Conservation (phyloP, 2,113 vertebrate species). For the Coptodon bakossiorum region DNA sequence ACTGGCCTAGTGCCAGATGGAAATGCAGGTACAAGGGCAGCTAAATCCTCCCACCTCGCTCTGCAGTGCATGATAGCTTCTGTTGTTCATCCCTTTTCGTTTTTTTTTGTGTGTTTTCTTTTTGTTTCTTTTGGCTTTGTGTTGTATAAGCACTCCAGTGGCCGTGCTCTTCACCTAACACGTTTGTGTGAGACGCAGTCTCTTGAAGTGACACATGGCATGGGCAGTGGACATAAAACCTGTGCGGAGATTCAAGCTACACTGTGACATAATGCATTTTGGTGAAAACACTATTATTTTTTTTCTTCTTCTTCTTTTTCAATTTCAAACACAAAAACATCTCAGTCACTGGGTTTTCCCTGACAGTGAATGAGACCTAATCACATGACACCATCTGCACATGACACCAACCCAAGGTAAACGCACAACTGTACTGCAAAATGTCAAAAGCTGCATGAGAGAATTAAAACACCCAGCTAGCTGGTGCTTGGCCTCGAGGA, state of each 20-base stretch:
- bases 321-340: conserved; percentile 3
- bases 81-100: not conserved
- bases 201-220: conserved; percentile 14
- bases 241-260: conserved; percentile 45
- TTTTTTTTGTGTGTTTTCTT: not conserved
- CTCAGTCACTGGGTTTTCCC: conserved; percentile 10
- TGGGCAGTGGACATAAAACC: not conserved
- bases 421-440: conserved; percentile 65
- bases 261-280: conserved; percentile 49
- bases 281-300: conserved; percentile 34
- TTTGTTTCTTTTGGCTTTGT: conserved; percentile 55
- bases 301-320: not conserved
- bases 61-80: conserved; percentile 22
- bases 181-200: conserved; percentile 14
- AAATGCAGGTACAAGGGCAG: conserved; percentile 28
- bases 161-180: conserved; percentile 24
- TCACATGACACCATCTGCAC: conserved; percentile 29
- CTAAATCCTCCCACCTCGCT: conserved; percentile 13
- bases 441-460: conserved; percentile 63
- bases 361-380: conserved; percentile 25
- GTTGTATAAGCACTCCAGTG: conserved; percentile 54
- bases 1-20: conserved; percentile 14
- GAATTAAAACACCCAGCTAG: conserved; percentile 52
- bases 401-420: conserved; percentile 48
- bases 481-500: conserved; percentile 4